Conservation (phyloP, 2,888 invertebrate species). For the Melinopterus prodromus region DNA sequence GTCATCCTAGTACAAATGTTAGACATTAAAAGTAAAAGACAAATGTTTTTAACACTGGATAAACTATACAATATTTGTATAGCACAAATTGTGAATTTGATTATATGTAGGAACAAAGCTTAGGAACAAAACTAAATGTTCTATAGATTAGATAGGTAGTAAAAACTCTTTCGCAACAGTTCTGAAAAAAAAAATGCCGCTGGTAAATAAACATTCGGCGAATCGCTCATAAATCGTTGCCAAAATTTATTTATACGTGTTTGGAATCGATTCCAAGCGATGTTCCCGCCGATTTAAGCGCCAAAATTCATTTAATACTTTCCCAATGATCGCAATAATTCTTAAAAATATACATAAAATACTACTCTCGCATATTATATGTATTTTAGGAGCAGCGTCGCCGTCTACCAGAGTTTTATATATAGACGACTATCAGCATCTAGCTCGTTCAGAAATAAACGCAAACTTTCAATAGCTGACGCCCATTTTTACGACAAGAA, state of each 20-base stretch:
- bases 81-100: no score
- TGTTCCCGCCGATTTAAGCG: neutral
- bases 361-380: neutral
- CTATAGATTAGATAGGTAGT: no score
- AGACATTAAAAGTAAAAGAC: no score
- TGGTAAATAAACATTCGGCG: neutral
- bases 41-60: no score
- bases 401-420: neutral
- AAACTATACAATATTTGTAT: no score
- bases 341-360: neutral
- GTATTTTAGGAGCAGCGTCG: neutral
- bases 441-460: neutral
- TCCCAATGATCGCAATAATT: neutral
- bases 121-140: no score
- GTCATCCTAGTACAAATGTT: no score
- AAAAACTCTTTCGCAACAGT: neutral
- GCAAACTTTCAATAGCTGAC: neutral
- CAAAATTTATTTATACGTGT: neutral
- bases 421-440: neutral
- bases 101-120: no score
- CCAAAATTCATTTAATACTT: neutral
- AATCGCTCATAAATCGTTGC: neutral
- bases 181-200: neutral
- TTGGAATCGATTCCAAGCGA: slow-evolving; percentile 4
- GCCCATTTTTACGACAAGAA: neutral